Base-by-base conservation (phyloP, 2,113 vertebrate genomes). In the Spermophilus dauricus region DNA sequence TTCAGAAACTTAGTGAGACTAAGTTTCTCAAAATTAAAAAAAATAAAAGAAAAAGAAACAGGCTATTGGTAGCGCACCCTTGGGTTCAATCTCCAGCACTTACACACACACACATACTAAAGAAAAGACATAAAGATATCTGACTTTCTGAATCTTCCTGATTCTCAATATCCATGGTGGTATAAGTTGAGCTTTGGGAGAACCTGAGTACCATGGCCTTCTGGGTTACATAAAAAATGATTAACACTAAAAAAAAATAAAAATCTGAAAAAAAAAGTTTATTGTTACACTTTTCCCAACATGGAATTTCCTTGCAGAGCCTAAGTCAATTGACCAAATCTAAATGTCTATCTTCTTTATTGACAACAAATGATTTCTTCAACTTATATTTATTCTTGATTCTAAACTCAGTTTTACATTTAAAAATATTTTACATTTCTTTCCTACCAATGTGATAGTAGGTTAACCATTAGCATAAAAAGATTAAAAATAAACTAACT, bases 351-450 rank as follows among this genome's bases (percentile, higher is more conserved):
- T 78, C 16, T 81, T 89, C 48, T 77, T 84, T 72, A 56, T 61
- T 16, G 8, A 89, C 1, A 51, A 28, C 30, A 89, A 95, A 88
- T 4, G 2, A 37, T 83, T 94, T 82, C 37, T 22, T 37, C 20
- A 37, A 28, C 32, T 69, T 16, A 63, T 28, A 78, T 4, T 45
- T 61, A 69, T 48, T 70, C 11, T 70, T 77, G 10, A 80, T 80
- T 70, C 20, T 85, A 48, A 56, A 85, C 80, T 73, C 2, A 12
- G 24, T 75, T 20, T 22, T 42, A 20, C 28, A 42, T 82, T 42
- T 51, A 14, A 70, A 70, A 45, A 28, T 24, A 32, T 86, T 83
- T 39, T n/a, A 56, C 42, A 42, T 89, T 73, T 97, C 8, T 89
- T 73, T 94, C 72, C 34, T 45, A n/a, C 10, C 28, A 45, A 30